Percentiles rank a stretch among this genome's conserved stretches.
Evolutionary conservation across 2,797 vertebrate species (phyloP).

Genomic region (Rhincodon typus): DNA sequence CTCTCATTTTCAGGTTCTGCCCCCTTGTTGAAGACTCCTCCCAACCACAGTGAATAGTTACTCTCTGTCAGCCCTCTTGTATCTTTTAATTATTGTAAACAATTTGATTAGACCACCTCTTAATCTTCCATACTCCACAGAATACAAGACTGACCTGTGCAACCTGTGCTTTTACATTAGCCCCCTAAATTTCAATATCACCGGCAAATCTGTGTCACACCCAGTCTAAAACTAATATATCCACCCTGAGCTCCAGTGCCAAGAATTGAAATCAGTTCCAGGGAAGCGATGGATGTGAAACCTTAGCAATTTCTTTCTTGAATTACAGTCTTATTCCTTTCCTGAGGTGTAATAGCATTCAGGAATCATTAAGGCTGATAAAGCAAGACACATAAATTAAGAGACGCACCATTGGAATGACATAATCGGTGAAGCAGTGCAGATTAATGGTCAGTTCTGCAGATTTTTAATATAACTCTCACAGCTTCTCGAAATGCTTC

Average conservation of each 20-base stretch:
- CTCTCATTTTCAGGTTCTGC: not conserved
- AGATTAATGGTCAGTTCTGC: slow-evolving; percentile 4
- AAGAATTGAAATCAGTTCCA: not conserved
- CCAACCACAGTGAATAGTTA: not conserved
- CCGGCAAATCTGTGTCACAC: not conserved
- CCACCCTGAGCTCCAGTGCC: not conserved
- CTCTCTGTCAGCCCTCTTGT: not conserved
- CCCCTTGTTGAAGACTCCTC: too few relatives aligned
- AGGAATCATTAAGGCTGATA: not conserved
- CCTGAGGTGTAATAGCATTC: not conserved
- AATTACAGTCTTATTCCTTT: not conserved
- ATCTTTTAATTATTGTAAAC: not conserved
- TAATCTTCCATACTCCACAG: not conserved
- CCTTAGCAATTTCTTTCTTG: not conserved
- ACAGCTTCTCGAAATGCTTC: not conserved
- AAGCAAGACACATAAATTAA: slow-evolving; percentile 15
- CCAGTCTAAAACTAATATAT: not conserved
- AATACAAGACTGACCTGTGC: not conserved
- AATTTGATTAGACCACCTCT: not conserved
- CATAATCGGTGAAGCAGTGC: not conserved
- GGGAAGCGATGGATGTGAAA: not conserved
- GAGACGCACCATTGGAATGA: not conserved
- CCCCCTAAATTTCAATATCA: not conserved
- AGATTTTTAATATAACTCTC: slow-evolving; percentile 8
- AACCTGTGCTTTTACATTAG: not conserved